These are phyloP conservation scores for Nematopogon swammerdamellus DNA, from an alignment of 2,888 invertebrate genomes.

Conservation along the genomic window DNA sequence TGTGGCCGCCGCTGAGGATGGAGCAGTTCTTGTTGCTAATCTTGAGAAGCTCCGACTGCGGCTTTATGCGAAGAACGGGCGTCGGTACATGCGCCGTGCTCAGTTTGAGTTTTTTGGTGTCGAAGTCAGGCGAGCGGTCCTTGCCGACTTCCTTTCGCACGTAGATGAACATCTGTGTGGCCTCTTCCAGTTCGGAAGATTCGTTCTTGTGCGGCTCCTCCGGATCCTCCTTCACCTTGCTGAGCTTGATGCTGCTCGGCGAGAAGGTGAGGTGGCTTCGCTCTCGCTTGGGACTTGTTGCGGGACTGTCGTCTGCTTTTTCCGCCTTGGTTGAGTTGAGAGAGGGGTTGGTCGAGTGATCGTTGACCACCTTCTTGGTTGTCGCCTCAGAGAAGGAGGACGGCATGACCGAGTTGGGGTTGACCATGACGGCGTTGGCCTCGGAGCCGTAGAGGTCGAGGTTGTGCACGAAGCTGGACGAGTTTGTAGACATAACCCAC, in stretches of 20 bases:
- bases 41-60: slow-evolving; percentile 41
- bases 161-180: slow-evolving; percentile 48
- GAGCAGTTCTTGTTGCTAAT: slow-evolving; percentile 45
- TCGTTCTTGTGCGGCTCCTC: slow-evolving; percentile 27
- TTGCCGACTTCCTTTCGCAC: slow-evolving; percentile 32
- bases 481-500: slow-evolving; percentile 53
- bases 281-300: slow-evolving; percentile 62
- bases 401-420: slow-evolving; percentile 89
- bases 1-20: slow-evolving; percentile 43
- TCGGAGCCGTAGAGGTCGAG: slow-evolving; percentile 68
- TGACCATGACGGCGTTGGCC: slow-evolving; percentile 78
- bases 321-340: slow-evolving; percentile 38
- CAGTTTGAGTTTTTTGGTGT: slow-evolving; percentile 31
- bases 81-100: slow-evolving; percentile 18
- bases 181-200: slow-evolving; percentile 46
- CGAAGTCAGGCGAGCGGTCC: too few relatives aligned
- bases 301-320: slow-evolving; percentile 30
- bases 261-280: slow-evolving; percentile 72
- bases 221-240: slow-evolving; percentile 43
- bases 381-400: slow-evolving; percentile 55
- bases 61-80: slow-evolving; percentile 42
- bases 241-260: slow-evolving; percentile 64
- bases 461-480: slow-evolving; percentile 64
- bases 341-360: slow-evolving; percentile 44
- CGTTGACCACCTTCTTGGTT: slow-evolving; percentile 34